phyloP scores from a whole-genome alignment of 2,113 vertebrate genomes.

The Prunella fulvescens region DNA sequence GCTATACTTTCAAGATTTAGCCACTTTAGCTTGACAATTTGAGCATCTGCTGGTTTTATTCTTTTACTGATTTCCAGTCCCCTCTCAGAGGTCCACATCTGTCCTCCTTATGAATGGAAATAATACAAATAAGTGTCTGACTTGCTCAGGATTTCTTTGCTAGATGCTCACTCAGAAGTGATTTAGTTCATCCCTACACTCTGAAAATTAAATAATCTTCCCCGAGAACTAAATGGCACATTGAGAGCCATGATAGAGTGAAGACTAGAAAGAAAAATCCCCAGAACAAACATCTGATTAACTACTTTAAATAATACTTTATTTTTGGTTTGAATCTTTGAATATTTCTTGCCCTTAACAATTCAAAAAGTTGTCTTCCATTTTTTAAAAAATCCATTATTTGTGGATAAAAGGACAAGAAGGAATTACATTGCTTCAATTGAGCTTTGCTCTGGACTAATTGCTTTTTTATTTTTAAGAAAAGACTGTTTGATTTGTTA shows the following conservation, averaged over 20 bases:
- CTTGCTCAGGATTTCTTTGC: neutral
- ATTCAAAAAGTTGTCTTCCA: neutral
- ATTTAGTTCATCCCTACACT: neutral
- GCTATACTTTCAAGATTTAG: neutral
- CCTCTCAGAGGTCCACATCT: neutral
- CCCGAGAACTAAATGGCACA: neutral
- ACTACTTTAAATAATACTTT: neutral
- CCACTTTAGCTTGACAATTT: neutral
- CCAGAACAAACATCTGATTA: neutral
- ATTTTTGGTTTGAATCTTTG: neutral
- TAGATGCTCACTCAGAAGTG: neutral
- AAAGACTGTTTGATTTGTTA: neutral
- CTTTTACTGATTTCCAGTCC: neutral
- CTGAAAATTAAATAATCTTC: neutral
- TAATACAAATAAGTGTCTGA: neutral
- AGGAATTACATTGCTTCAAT: neutral
- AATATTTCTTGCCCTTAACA: neutral
- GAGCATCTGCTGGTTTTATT: neutral
- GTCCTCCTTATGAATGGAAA: neutral
- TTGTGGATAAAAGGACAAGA: neutral
- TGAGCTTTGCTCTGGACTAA: neutral
- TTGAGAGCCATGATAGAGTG: neutral
- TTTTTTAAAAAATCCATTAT: constrained; percentile 33
- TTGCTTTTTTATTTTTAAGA: neutral
- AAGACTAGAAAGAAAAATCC: neutral